Evolutionary conservation across 2,113 vertebrate species (phyloP).

Genomic region (Chloropsis cyanopogon): DNA sequence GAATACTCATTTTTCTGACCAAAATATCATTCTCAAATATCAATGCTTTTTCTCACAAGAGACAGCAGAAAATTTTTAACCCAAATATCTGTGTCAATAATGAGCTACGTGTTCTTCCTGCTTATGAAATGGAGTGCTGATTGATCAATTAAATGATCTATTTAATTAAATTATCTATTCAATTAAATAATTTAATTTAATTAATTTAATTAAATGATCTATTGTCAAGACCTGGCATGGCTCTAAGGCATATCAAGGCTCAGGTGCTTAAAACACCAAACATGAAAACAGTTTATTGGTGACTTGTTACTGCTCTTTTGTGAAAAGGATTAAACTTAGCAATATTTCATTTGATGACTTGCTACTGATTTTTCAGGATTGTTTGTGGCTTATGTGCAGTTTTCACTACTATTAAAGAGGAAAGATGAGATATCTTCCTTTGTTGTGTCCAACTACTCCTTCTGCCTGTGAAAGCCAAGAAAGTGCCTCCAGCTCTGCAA

Average conservation of each 20-base stretch:
- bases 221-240: background rate
- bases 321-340: background rate
- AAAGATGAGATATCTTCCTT: background rate
- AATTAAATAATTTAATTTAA: too few relatives aligned
- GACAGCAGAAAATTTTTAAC: background rate
- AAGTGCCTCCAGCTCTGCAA: background rate
- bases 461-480: background rate
- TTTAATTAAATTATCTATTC: too few relatives aligned
- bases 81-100: background rate
- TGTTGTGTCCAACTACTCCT: background rate
- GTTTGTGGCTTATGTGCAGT: background rate
- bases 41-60: background rate
- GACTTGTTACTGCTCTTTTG: background rate
- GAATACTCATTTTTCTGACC: background rate
- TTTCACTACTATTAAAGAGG: background rate
- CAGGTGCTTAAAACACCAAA: background rate
- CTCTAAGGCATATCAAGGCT: background rate
- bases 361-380: background rate
- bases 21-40: background rate
- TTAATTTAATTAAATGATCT: background rate
- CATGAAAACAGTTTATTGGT: background rate
- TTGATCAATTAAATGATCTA: background rate
- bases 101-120: background rate
- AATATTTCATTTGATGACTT: background rate
- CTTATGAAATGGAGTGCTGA: background rate